Evolutionary conservation across 2,113 vertebrate species (phyloP), one percentile per base, ranked within the genome.

Genomic region (Helogale parvula): DNA sequence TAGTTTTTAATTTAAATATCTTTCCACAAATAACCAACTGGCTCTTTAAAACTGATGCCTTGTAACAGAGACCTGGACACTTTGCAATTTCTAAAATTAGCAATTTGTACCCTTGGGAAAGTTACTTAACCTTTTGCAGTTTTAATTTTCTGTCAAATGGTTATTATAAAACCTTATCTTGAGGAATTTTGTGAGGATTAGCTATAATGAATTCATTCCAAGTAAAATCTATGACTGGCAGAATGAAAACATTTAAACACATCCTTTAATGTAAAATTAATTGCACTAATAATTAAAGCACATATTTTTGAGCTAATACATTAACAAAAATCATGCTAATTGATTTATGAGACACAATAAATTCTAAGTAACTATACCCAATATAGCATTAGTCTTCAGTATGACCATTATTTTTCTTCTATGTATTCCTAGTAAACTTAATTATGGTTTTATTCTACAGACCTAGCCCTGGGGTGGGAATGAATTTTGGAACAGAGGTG

Each of bases 171-270:
- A 92, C 23, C 23, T 74, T 88, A 84, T 71, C 31, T n/a, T 66
- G 27, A n/a, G 7, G 35, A 84, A 54, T 92, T 92, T 94, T 71
- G 63, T 80, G 19, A 96, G 52, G 52, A 92, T 88, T 84, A 92
- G 14, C 25, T 80, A 66, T 29, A n/a, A 45, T 87, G 77, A 91
- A 29, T 80, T 88, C 16, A 92, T 84, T 84, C 25, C 25, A 72
- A 45, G 27, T 60, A 92, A 80, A 72, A 72, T 84, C 41, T 63
- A 15, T 81, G 27, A 76, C 54, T 69, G 63, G 21, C 1, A 92
- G 6, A 74, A 54, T 71, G 5, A 79, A 54, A n/a, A 4, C 80
- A 19, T 47, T 88, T 94, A 57, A 92, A 65, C 11, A 72, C 50
- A 63, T 52, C 14, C 29, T 35, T 82, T 86, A 80, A 66, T 72